Conservation (phyloP, 1,140 invertebrate species). For the Drosophila repletoides region DNA sequence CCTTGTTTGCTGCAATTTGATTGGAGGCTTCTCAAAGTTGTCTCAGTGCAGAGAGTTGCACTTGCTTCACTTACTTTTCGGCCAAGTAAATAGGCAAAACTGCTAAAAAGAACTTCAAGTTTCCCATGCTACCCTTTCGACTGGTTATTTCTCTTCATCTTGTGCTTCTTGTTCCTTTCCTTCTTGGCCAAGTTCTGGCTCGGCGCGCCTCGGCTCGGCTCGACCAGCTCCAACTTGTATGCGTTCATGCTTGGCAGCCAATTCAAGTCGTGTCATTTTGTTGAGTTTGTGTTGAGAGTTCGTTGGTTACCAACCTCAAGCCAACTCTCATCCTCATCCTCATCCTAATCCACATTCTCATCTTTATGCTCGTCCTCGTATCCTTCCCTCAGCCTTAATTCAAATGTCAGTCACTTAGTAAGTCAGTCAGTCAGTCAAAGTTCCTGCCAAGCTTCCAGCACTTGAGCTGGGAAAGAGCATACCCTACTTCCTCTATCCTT, state of each 20-base stretch:
- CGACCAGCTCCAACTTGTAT: constrained; percentile 61
- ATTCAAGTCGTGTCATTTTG: constrained; percentile 78
- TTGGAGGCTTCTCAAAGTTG: constrained; percentile 34
- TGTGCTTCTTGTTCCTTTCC: constrained; percentile 3
- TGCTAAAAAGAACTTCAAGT: constrained; percentile 50
- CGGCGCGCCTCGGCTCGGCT: constrained; percentile 56
- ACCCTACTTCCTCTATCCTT: neutral
- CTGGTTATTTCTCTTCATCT: constrained; percentile 26
- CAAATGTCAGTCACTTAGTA: constrained; percentile 63
- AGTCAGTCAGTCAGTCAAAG: constrained; percentile 47
- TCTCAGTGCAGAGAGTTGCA: constrained; percentile 16
- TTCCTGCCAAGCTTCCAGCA: constrained; percentile 40
- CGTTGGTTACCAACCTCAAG: constrained; percentile 31
- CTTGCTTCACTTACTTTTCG: constrained; percentile 45
- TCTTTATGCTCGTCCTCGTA: constrained; percentile 7
- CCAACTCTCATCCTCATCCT: neutral
- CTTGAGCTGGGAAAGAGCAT: constrained; percentile 23
- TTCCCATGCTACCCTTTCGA: neutral
- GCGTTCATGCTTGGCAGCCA: constrained; percentile 78
- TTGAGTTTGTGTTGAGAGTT: constrained; percentile 79
- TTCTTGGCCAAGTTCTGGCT: constrained; percentile 56
- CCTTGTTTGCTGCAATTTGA: constrained; percentile 56
- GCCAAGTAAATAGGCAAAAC: constrained; percentile 57
- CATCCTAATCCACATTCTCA: neutral
- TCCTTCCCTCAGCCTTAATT: constrained; percentile 58